These are phyloP conservation scores for Rotaria socialis DNA, from an alignment of 2,888 invertebrate species.

Conservation along the genomic window DNA sequence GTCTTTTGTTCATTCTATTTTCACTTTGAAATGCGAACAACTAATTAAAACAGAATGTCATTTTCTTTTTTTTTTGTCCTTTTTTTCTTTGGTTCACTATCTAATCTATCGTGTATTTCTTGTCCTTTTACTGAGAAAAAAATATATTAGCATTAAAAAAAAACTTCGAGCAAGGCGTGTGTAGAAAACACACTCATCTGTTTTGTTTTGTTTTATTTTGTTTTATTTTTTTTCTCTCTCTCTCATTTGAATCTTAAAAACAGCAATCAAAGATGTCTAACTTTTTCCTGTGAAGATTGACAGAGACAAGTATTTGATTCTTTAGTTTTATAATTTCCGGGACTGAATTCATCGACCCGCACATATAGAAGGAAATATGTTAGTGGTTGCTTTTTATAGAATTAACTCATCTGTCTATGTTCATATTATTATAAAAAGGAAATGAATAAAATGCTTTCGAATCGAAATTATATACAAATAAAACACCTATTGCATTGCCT, in stretches of 20 bases:
- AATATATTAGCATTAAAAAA: slow-evolving; percentile 31
- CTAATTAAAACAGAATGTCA: slow-evolving; percentile 18
- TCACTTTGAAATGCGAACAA: background rate
- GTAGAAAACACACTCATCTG: background rate
- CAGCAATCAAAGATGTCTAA: too few relatives aligned
- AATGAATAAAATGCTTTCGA: too few relatives aligned
- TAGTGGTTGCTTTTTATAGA: too few relatives aligned
- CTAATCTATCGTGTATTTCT: slow-evolving; percentile 12
- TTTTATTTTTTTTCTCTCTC: too few relatives aligned
- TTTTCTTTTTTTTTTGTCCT: background rate
- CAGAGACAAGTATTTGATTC: background rate
- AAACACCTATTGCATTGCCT: too few relatives aligned
- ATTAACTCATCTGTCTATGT: too few relatives aligned
- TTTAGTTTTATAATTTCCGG: background rate
- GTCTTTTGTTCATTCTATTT: background rate
- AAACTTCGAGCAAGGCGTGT: slow-evolving; percentile 8
- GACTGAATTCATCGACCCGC: too few relatives aligned
- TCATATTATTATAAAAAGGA: too few relatives aligned
- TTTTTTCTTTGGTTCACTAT: slow-evolving; percentile 9
- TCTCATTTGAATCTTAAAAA: too few relatives aligned
- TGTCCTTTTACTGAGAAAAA: slow-evolving; percentile 25
- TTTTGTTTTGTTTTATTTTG: slow-evolving; percentile 11
- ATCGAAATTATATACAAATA: too few relatives aligned
- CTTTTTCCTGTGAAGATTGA: background rate
- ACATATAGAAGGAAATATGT: too few relatives aligned